Evolutionary conservation across 2,888 invertebrate genomes (phyloP).

Genomic region (Reticulitermes lucifugus): DNA sequence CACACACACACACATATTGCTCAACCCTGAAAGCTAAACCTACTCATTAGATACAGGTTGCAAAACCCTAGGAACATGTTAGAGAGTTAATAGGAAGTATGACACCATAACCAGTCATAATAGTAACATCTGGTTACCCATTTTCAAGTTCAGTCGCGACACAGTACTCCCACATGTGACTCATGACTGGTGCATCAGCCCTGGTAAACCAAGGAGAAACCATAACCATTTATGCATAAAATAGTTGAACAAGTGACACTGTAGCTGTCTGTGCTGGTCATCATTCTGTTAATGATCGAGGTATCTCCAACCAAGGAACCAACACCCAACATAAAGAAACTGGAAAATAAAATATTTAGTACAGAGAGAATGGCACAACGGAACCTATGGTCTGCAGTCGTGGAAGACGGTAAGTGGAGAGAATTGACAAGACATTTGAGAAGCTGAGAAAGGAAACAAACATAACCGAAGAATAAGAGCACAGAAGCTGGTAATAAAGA

Average conservation of each 20-base stretch:
- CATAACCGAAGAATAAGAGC: background rate
- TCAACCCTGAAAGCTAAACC: no score
- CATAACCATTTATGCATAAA: constrained; percentile 53
- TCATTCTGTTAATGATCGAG: background rate
- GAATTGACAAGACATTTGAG: background rate
- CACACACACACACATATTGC: no score
- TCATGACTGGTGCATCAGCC: constrained; percentile 99
- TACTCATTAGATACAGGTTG: no score
- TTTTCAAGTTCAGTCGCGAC: constrained; percentile 78
- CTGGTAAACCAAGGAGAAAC: constrained; percentile 65
- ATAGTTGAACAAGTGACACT: background rate
- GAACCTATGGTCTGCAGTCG: background rate
- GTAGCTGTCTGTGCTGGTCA: background rate
- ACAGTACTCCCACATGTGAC: constrained; percentile 92
- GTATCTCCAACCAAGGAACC: background rate
- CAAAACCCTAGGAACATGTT: no score
- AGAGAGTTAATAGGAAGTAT: background rate
- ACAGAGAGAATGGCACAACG: background rate
- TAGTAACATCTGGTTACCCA: constrained; percentile 41
- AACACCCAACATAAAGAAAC: constrained; percentile 41
- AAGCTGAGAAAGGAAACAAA: background rate
- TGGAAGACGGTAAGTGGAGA: background rate
- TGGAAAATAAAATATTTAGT: constrained; percentile 54
- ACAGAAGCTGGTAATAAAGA: no score
- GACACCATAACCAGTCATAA: background rate